Conservation (phyloP, 2,797 vertebrate species). For the Crypturellus tataupa region DNA sequence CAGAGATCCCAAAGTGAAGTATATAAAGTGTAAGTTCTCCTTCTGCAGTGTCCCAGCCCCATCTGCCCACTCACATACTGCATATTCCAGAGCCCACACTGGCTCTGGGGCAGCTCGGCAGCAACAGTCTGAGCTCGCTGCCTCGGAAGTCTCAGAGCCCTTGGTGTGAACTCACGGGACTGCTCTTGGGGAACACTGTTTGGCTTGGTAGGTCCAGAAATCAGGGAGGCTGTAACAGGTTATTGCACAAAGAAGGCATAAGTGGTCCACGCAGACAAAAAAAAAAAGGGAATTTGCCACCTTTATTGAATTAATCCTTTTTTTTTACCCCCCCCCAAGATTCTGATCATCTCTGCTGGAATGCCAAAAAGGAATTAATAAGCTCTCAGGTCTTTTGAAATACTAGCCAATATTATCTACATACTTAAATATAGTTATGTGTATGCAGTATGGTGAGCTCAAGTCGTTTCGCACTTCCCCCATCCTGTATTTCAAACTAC, state of each 20-base stretch:
- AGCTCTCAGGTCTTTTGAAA: neutral
- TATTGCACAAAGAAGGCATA: neutral
- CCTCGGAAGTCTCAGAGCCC: neutral
- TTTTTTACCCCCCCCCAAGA: neutral
- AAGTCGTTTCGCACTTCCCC: neutral
- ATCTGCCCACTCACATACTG: fast-evolving
- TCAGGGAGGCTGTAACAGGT: neutral
- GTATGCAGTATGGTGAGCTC: neutral
- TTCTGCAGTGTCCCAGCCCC: neutral
- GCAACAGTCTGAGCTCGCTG: neutral
- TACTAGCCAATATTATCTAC: neutral
- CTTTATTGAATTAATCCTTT: neutral
- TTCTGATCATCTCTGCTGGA: neutral
- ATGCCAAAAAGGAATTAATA: neutral
- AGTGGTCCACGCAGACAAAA: too few species aligned
- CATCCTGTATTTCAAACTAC: neutral
- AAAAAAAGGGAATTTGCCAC: neutral
- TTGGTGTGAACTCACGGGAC: fast-evolving
- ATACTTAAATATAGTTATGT: neutral
- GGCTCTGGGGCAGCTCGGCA: neutral
- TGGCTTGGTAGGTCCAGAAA: neutral
- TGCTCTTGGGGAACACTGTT: neutral
- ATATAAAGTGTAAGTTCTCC: neutral
- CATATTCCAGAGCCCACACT: neutral
- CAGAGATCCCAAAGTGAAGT: neutral